Conservation (phyloP, 2,888 invertebrate genomes). For the Geotrupes spiniger region DNA sequence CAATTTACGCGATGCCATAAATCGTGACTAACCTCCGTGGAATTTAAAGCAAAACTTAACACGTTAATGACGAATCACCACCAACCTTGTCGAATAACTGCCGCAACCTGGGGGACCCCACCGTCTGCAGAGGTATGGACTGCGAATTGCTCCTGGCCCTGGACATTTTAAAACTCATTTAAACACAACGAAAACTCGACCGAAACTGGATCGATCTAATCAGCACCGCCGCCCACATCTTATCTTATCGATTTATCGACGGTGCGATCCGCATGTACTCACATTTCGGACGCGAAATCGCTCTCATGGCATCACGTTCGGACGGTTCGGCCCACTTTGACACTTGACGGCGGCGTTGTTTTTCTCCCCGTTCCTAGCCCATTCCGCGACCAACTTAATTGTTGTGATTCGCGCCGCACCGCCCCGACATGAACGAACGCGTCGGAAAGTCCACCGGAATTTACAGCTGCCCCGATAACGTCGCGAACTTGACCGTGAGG, state of each 20-base stretch:
- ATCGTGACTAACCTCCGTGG: too few relatives aligned
- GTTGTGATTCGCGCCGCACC: constrained; percentile 19
- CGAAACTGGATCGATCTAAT: not conserved
- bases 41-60: too few relatives aligned
- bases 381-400: constrained; percentile 20
- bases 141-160: constrained; percentile 11
- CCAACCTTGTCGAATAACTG: constrained; percentile 8
- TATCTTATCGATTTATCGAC: constrained; percentile 9
- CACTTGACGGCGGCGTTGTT: constrained; percentile 1
- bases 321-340: not conserved
- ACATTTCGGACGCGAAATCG: not conserved
- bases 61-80: too few relatives aligned
- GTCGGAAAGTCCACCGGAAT: constrained; percentile 45
- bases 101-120: not conserved
- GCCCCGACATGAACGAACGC: constrained; percentile 7
- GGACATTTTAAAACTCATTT: constrained; percentile 2
- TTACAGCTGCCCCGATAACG: constrained; percentile 54
- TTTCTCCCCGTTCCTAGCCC: not conserved
- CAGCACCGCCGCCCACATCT: not conserved
- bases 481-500: constrained; percentile 55
- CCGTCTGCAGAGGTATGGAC: constrained; percentile 9
- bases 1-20: constrained; percentile 2
- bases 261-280: not conserved
- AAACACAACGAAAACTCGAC: not conserved
- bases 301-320: not conserved